Base-by-base conservation (phyloP, 2,797 vertebrate species). In the Telmatherina bonti region DNA sequence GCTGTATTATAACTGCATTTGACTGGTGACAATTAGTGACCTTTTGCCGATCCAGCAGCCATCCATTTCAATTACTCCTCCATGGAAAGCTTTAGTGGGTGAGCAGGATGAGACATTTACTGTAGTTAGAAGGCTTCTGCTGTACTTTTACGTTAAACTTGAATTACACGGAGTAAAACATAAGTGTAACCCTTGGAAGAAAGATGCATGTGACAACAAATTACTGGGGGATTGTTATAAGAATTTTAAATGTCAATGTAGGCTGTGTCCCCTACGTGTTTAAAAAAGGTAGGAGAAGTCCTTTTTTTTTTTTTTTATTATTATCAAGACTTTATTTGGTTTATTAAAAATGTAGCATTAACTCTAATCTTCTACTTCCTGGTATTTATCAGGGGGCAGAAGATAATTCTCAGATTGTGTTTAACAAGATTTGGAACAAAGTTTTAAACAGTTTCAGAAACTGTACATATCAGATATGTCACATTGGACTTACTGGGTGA, bases 11-110 rank as follows among this genome's bases (percentile, higher is more conserved):
- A 94, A 94, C 92, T 59, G 13, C 89, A 91, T 91, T 91, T 92
- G 91, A 95, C 92, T 93, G 82, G 86, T 91, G 91, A 93, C 86
- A 89, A 91, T 93, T 90, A 88, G 83, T 93, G 93, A 94, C 94
- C 92, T 94, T 94, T 94, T 56, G 82, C 84, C 78, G 64, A 82
- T 92, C 83, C 88, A 86, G 87, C 72, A 88, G 88, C 85, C 89
- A 87, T 94, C 93, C 83, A 75, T 85, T 92, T 91, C 82, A 88
- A 92, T 94, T 93, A 93, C 73, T 58, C 66, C 65, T 76, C 67
- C 15, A 11, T 65, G 61, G 60, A 73, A 58, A 71, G 74, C 59
- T 76, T 72, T 41, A 57, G 52, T 51, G 75, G 54, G 55, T 8
- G 57, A 80, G 51, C 3, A 3, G 33, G 64, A 69, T 58, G 72